These are phyloP conservation scores for Rhimphoctona megacephalus DNA, from an alignment of 2,888 invertebrate genomes.

Conservation along the genomic window DNA sequence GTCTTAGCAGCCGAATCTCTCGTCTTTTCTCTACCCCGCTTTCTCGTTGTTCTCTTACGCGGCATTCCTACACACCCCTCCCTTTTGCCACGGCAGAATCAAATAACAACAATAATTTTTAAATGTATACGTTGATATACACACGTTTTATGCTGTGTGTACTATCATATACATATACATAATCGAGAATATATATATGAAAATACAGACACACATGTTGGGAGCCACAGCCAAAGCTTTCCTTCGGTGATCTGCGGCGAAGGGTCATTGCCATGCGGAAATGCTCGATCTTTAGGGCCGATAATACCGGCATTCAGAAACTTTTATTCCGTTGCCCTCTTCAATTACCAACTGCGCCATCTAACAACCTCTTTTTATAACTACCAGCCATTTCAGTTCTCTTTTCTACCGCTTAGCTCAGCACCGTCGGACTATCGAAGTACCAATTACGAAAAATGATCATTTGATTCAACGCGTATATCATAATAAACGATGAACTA, in stretches of 20 bases:
- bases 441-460: not conserved
- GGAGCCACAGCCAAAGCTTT: not conserved
- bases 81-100: conserved; percentile 42
- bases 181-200: not conserved
- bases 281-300: conserved; percentile 60
- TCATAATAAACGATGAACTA: too few relatives aligned
- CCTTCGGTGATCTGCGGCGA: conserved; percentile 33
- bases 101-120: conserved; percentile 47
- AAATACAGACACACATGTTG: not conserved
- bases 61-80: conserved; percentile 49
- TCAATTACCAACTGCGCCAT: conserved; percentile 19
- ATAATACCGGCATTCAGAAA: conserved; percentile 57
- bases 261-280: conserved; percentile 76
- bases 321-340: not conserved
- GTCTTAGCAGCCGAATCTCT: not conserved
- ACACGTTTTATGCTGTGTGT: not conserved
- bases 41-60: conserved; percentile 13
- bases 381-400: not conserved
- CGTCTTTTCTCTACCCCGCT: not conserved
- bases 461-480: not conserved
- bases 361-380: not conserved
- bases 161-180: not conserved
- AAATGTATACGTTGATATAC: not conserved
- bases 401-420: not conserved
- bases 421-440: not conserved